phyloP scores from a whole-genome alignment of 2,888 invertebrate genomes.

The Acanthosepion pharaonis region DNA sequence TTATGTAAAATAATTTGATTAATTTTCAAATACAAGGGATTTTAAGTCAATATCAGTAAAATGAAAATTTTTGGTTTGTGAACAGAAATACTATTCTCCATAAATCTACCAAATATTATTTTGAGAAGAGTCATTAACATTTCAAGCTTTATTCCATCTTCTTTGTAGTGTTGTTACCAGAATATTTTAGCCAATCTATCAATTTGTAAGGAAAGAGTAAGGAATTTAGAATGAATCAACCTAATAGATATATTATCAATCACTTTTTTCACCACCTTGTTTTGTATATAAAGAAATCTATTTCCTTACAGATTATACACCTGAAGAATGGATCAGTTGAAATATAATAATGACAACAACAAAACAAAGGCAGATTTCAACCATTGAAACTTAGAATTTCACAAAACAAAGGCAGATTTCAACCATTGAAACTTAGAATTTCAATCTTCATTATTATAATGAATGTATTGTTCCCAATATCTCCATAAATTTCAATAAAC shows the following conservation, averaged over 20 bases:
- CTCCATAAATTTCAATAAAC: background rate
- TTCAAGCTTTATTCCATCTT: background rate
- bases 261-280: background rate
- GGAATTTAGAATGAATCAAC: background rate
- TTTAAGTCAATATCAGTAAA: background rate
- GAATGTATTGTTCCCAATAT: background rate
- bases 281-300: too few relatives aligned
- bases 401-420: background rate
- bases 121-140: background rate
- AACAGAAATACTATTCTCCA: background rate
- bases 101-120: background rate
- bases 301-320: too few relatives aligned
- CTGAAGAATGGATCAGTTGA: too few relatives aligned
- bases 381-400: too few relatives aligned
- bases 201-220: background rate
- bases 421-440: background rate
- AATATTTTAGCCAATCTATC: background rate
- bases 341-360: too few relatives aligned
- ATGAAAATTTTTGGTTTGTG: background rate
- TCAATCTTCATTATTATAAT: background rate
- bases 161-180: background rate
- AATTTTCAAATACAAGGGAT: background rate
- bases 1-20: too few relatives aligned
- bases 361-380: background rate
- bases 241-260: background rate